Evolutionary conservation across 1,140 invertebrate species (phyloP), one percentile per base, ranked within the genome.

Genomic region (Ditylenchus dipsaci): DNA sequence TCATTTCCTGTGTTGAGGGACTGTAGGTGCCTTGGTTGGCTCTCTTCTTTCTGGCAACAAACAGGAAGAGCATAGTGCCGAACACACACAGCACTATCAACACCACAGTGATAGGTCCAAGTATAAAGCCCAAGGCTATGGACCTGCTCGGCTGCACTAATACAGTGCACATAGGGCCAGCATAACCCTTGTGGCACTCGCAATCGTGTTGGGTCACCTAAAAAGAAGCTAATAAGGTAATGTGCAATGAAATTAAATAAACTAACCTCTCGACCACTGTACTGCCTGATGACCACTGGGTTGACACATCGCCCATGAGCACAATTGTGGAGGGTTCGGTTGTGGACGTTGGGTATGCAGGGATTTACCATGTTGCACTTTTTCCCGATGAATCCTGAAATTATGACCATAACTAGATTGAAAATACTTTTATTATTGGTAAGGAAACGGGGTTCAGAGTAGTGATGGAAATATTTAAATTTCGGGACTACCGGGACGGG

Each of bases 11-110:
- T 43, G 66, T 69, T 7, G 68, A 69, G n/a, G 68, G 68, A 43
- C 68, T 72, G 86, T 98, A 97, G 0, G 93, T 95, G 11, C 77
- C 73, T 53, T 76, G 78, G 53, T 67, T 74, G 47, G 76, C 75
- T 1, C 77, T 19, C 33, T 72, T 68, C 23, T 62, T 68, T 9
- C 68, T 64, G 7, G 65, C 49, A n/a, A 81, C 79, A 59, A 81
- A 79, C 27, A 82, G 70, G 57, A 82, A 80, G 11, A 81, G 63
- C 64, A 76, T 61, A 29, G 73, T 75, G 29, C 76, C 79, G 17
- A 81, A 64, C 21, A 67, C 43, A 61, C 76, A 69, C 5, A 81
- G 64, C 9, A 83, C 66, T 23, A 81, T 21, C 26, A 82, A 33
- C 15, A 70, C 79, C 23, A 75, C 74, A n/a, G 71, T 60, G 21